A percentile compares a stretch with the other conserved stretches of the same genome.
Conservation (phyloP, 64 coral and sea anemone species). For the Porites australiensis region DNA sequence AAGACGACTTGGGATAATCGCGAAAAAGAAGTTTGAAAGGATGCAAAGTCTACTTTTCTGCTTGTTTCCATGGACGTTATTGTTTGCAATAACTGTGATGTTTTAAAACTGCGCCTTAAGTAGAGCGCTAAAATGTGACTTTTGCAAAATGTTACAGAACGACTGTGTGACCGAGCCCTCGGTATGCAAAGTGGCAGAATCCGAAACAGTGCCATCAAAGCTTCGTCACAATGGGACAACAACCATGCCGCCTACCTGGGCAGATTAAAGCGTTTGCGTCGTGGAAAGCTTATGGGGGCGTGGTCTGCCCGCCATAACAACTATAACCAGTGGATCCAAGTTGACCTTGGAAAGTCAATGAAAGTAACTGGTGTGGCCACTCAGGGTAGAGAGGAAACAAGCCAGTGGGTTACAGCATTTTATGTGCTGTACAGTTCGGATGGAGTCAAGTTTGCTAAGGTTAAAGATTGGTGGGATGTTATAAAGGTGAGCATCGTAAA, state of each 20-base stretch:
- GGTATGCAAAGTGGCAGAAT: constrained; percentile 68
- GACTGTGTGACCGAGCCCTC: constrained; percentile 29
- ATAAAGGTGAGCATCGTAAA: constrained; percentile 3
- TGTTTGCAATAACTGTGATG: too few relatives aligned
- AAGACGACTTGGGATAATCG: too few relatives aligned
- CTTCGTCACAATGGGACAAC: constrained; percentile 66
- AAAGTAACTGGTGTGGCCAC: constrained; percentile 62
- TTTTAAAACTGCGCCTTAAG: too few relatives aligned
- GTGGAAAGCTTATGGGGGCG: constrained; percentile 19
- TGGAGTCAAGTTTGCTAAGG: constrained; percentile 34
- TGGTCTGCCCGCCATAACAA: constrained; percentile 70
- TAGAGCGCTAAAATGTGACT: too few relatives aligned
- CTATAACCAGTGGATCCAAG: constrained; percentile 51
- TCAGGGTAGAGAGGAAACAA: constrained; percentile 53
- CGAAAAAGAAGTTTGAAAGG: too few relatives aligned
- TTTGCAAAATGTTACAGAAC: neutral
- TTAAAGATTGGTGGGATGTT: constrained; percentile 41
- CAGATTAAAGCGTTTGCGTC: constrained; percentile 2
- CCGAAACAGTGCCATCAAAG: constrained; percentile 37
- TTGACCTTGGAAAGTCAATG: constrained; percentile 38
- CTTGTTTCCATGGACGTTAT: too few relatives aligned
- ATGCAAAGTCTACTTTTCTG: too few relatives aligned
- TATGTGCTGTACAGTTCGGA: constrained; percentile 66
- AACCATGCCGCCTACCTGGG: constrained; percentile 43
- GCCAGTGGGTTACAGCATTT: constrained; percentile 55